A percentile compares a stretch with the other conserved stretches of the same genome.
Conservation (phyloP, 2,797 vertebrate genomes). For the Ambastaia sidthimunki region DNA sequence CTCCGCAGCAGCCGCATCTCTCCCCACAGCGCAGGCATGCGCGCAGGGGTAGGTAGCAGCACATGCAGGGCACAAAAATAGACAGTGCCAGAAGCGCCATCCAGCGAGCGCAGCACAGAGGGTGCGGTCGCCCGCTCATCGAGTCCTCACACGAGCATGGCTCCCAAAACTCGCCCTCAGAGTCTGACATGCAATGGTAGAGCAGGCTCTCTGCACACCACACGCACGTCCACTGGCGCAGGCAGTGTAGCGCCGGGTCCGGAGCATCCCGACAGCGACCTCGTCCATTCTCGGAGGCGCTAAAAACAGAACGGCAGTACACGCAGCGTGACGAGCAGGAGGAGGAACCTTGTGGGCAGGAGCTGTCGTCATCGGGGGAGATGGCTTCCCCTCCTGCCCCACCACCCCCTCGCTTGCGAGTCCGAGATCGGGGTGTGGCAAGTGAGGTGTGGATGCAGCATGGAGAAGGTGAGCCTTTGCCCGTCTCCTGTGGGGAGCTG, state of each 20-base stretch:
- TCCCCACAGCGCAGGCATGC: slow-evolving; percentile 90
- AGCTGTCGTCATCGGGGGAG: slow-evolving; percentile 82
- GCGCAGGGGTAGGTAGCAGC: slow-evolving; percentile 91
- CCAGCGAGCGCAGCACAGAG: slow-evolving; percentile 91
- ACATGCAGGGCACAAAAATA: slow-evolving; percentile 92
- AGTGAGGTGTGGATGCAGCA: slow-evolving; percentile 83
- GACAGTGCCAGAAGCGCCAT: slow-evolving; percentile 87
- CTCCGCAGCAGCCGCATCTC: slow-evolving; percentile 89
- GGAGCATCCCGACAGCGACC: slow-evolving; percentile 91
- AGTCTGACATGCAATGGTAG: slow-evolving; percentile 96
- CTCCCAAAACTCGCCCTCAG: slow-evolving; percentile 94
- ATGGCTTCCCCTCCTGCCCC: slow-evolving; percentile 66
- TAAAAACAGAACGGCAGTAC: slow-evolving; percentile 92
- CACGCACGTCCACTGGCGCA: slow-evolving; percentile 91
- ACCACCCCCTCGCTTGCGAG: slow-evolving; percentile 79
- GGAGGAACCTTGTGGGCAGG: slow-evolving; percentile 79
- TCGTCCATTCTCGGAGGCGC: slow-evolving; percentile 85
- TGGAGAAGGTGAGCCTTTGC: slow-evolving; percentile 79
- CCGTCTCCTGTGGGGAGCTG: slow-evolving; percentile 79
- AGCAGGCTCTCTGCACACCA: slow-evolving; percentile 95
- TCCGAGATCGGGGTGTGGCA: slow-evolving; percentile 79
- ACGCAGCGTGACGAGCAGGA: slow-evolving; percentile 85
- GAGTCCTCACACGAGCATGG: slow-evolving; percentile 91
- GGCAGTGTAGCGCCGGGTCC: slow-evolving; percentile 87
- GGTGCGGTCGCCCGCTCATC: slow-evolving; percentile 79